Percentiles rank a stretch among this genome's conserved stretches.
phyloP scores from a whole-genome alignment of 2,113 vertebrate species.

The Ibidorhyncha struthersii region DNA sequence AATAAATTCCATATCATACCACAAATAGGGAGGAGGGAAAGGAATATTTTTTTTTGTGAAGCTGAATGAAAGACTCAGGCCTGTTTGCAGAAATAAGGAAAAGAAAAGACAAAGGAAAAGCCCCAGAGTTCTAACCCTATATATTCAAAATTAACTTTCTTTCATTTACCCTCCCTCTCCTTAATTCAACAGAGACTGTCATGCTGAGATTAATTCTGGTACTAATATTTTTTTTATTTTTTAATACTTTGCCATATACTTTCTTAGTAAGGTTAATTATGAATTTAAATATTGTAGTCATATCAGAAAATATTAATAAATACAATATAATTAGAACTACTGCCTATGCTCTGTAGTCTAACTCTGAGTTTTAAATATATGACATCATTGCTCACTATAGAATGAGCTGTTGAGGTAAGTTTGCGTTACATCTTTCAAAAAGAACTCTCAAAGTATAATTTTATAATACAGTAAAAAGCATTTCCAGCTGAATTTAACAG shows the following conservation, averaged over 20 bases:
- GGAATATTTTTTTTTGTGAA: not conserved
- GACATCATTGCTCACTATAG: not conserved
- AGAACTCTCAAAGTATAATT: not conserved
- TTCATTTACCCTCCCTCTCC: rapidly evolving
- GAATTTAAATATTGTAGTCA: not conserved
- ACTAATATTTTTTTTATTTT: not conserved
- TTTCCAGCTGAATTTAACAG: not conserved
- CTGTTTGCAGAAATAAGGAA: not conserved
- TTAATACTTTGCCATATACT: not conserved
- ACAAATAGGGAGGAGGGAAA: rapidly evolving
- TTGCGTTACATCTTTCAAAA: not conserved
- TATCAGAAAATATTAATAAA: not conserved
- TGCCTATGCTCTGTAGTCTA: not conserved
- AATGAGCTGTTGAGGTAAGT: not conserved
- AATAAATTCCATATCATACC: not conserved
- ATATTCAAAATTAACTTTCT: not conserved
- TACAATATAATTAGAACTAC: not conserved
- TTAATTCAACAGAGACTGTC: not conserved
- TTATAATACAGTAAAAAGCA: not conserved
- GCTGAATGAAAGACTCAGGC: not conserved
- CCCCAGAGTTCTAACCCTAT: not conserved
- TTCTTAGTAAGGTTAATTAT: not conserved
- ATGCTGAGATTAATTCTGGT: not conserved
- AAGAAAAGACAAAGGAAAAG: not conserved
- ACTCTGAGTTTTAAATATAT: not conserved